These are phyloP conservation scores for Eristalinus sepulchralis DNA, from an alignment of 2,888 invertebrate species.

Conservation along the genomic window DNA sequence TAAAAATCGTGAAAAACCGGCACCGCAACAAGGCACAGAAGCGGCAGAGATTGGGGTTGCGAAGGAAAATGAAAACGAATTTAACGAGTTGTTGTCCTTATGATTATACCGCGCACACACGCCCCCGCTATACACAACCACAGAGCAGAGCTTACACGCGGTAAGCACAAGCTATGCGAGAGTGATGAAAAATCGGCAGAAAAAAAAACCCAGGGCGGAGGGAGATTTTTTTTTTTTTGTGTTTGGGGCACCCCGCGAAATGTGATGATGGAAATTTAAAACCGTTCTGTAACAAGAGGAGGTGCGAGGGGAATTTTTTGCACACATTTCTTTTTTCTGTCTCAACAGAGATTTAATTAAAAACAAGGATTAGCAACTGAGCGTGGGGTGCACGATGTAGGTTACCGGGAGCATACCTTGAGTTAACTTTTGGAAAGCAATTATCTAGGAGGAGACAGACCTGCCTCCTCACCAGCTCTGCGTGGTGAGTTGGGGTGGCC, in stretches of 20 bases:
- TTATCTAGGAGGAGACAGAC: neutral
- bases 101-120: slow-evolving; percentile 1
- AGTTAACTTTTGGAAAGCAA: neutral
- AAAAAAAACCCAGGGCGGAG: neutral
- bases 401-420: neutral
- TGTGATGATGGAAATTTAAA: neutral
- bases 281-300: neutral
- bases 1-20: slow-evolving; percentile 13
- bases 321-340: neutral
- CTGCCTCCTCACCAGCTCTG: neutral
- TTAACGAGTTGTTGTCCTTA: slow-evolving; percentile 41
- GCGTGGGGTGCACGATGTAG: neutral
- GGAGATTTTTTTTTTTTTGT: neutral
- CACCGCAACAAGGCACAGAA: neutral
- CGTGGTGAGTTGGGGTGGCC: neutral
- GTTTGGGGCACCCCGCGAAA: neutral
- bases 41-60: neutral
- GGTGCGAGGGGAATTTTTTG: neutral
- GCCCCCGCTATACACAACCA: neutral
- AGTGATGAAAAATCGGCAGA: neutral
- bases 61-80: slow-evolving; percentile 11
- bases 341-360: neutral
- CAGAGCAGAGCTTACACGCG: neutral
- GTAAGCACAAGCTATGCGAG: neutral
- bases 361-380: neutral